Conservation (phyloP, 2,888 invertebrate genomes). For the Neocrepidodera transversa region DNA sequence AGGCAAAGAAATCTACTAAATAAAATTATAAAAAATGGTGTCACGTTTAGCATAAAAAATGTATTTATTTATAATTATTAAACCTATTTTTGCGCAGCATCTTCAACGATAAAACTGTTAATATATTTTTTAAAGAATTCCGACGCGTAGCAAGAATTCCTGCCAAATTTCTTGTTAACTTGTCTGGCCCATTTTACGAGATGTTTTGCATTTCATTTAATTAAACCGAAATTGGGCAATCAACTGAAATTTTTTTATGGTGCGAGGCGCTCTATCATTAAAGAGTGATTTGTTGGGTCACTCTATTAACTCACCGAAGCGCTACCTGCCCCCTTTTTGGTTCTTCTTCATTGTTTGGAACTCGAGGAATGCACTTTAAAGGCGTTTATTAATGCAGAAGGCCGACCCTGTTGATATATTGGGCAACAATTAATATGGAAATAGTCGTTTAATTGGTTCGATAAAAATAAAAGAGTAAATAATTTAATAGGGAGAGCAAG, state of each 20-base stretch:
- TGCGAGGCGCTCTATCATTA: constrained; percentile 40
- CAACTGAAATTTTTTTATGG: constrained; percentile 29
- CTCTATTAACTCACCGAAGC: constrained; percentile 39
- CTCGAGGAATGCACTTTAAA: constrained; percentile 33
- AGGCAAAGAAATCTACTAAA: too few species aligned
- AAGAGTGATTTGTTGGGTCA: constrained; percentile 40
- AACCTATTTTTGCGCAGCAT: too few species aligned
- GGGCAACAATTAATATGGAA: constrained; percentile 36
- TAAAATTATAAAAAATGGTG: too few species aligned
- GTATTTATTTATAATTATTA: too few species aligned
- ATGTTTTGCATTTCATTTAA: constrained; percentile 27
- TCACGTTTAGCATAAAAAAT: too few species aligned
- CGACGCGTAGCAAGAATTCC: constrained; percentile 22
- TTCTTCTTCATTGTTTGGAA: constrained; percentile 30
- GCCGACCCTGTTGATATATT: constrained; percentile 35
- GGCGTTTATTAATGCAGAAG: constrained; percentile 31
- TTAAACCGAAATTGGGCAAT: constrained; percentile 32
- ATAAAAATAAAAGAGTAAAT: constrained; percentile 32
- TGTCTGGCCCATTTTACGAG: constrained; percentile 25
- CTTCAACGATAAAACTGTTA: too few species aligned
- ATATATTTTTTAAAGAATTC: constrained; percentile 15
- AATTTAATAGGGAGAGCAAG: not conserved
- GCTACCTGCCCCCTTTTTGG: constrained; percentile 39
- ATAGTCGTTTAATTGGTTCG: constrained; percentile 33
- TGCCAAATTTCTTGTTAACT: constrained; percentile 27